Conservation (phyloP, 2,888 invertebrate species). For the Spilarctia lutea region DNA sequence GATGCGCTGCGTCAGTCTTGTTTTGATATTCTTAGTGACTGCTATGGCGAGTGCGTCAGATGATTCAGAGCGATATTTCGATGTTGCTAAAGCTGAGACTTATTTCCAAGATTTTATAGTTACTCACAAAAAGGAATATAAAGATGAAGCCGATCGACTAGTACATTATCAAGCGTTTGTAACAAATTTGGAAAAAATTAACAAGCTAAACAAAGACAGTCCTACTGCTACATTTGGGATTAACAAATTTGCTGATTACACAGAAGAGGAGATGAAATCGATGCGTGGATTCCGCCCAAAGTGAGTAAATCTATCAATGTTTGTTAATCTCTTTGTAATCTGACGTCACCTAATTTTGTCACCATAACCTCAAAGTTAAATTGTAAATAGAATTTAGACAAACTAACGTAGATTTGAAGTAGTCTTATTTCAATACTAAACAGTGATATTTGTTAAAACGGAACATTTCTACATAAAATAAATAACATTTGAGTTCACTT, state of each 20-base stretch:
- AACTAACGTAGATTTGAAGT: not conserved
- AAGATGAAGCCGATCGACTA: slow-evolving; percentile 57
- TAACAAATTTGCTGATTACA: slow-evolving; percentile 64
- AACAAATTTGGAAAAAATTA: slow-evolving; percentile 52
- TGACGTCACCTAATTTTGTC: not conserved
- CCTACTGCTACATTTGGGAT: slow-evolving; percentile 52
- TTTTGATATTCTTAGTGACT: slow-evolving; percentile 35
- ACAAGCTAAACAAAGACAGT: slow-evolving; percentile 45
- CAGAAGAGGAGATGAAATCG: slow-evolving; percentile 48
- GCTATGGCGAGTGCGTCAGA: slow-evolving; percentile 40
- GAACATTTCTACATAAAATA: not conserved
- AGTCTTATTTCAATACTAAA: not conserved
- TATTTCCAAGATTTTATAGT: slow-evolving; percentile 58
- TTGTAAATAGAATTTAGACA: not conserved
- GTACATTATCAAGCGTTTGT: slow-evolving; percentile 58
- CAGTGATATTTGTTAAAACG: not conserved
- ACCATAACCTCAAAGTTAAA: not conserved
- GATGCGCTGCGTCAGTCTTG: slow-evolving; percentile 32
- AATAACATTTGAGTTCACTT: not conserved
- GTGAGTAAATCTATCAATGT: slow-evolving; percentile 28
- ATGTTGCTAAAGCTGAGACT: slow-evolving; percentile 49
- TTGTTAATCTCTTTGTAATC: not conserved
- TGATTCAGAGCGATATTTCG: slow-evolving; percentile 38
- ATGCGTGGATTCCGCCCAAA: slow-evolving; percentile 39
- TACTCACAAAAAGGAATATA: slow-evolving; percentile 57